A percentile compares a stretch with the other conserved stretches of the same genome.
phyloP scores from a whole-genome alignment of 2,113 vertebrate genomes.

The Dissostichus mawsoni region DNA sequence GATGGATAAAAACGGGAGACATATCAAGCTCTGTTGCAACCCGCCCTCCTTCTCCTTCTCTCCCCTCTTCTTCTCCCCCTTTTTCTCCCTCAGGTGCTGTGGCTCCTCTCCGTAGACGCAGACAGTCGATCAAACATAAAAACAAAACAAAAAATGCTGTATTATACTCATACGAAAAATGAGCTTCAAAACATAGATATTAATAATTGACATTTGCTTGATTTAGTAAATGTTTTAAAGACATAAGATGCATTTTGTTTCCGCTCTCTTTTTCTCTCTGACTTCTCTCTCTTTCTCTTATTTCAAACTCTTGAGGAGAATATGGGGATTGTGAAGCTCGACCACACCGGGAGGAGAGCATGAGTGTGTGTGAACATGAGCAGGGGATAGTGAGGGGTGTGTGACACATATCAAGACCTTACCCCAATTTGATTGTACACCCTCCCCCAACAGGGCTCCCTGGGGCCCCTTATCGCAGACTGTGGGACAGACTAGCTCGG shows the following conservation, averaged over 20 bases:
- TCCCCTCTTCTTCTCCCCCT: slow-evolving; percentile 24
- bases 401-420: slow-evolving; percentile 64
- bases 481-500: slow-evolving; percentile 37
- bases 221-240: slow-evolving; percentile 64
- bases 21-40: slow-evolving; percentile 64
- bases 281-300: slow-evolving; percentile 46
- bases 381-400: slow-evolving; percentile 11
- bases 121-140: slow-evolving; percentile 58
- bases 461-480: slow-evolving; percentile 43
- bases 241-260: slow-evolving; percentile 58
- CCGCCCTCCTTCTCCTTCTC: slow-evolving; percentile 22
- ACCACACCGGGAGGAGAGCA: slow-evolving; percentile 39
- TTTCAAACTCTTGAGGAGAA: slow-evolving; percentile 58
- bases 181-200: slow-evolving; percentile 56
- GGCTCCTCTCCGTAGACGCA: slow-evolving; percentile 68
- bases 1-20: slow-evolving; percentile 47
- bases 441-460: slow-evolving; percentile 46
- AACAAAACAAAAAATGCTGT: slow-evolving; percentile 55
- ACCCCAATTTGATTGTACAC: slow-evolving; percentile 70
- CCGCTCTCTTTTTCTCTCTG: slow-evolving; percentile 56
- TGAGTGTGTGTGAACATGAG: slow-evolving; percentile 20
- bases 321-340: slow-evolving; percentile 34
- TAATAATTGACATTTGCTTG: slow-evolving; percentile 53
- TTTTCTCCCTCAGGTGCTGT: slow-evolving; percentile 74
- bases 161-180: slow-evolving; percentile 66